A percentile compares a stretch with the other conserved stretches of the same genome.
These are phyloP conservation scores for Phataginus tricuspis DNA, from an alignment of 2,797 vertebrate species.

Conservation along the genomic window DNA sequence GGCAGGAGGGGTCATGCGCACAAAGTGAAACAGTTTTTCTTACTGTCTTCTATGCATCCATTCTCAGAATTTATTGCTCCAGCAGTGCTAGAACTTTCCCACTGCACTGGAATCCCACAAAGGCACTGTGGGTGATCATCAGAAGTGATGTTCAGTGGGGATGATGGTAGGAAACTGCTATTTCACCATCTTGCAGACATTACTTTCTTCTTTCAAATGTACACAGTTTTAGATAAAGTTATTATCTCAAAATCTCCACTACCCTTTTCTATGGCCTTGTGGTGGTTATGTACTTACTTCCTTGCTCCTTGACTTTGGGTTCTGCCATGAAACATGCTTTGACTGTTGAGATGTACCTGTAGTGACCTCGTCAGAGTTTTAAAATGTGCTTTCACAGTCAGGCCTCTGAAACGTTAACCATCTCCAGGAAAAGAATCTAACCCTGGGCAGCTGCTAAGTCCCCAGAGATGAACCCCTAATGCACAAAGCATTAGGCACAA, in stretches of 20 bases:
- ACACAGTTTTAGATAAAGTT: background rate
- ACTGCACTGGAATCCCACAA: background rate
- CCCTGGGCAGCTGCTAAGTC: background rate
- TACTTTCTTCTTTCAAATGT: background rate
- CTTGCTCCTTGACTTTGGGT: background rate
- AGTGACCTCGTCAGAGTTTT: background rate
- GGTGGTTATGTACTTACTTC: background rate
- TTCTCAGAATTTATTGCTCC: background rate
- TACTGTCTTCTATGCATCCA: background rate
- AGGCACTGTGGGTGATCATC: background rate
- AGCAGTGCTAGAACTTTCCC: background rate
- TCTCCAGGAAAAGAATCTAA: background rate
- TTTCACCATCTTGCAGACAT: background rate
- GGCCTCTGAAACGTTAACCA: background rate
- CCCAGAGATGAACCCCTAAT: background rate
- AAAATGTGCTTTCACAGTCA: no score
- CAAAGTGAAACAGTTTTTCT: background rate
- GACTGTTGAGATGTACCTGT: background rate
- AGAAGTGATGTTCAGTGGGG: background rate
- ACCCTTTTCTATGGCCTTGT: background rate
- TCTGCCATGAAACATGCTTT: background rate
- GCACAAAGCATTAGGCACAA: background rate
- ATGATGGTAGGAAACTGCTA: background rate
- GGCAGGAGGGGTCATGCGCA: background rate
- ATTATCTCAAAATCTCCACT: background rate